Evolutionary conservation across 2,113 vertebrate genomes (phyloP).

Genomic region (Spea multiplicata): DNA sequence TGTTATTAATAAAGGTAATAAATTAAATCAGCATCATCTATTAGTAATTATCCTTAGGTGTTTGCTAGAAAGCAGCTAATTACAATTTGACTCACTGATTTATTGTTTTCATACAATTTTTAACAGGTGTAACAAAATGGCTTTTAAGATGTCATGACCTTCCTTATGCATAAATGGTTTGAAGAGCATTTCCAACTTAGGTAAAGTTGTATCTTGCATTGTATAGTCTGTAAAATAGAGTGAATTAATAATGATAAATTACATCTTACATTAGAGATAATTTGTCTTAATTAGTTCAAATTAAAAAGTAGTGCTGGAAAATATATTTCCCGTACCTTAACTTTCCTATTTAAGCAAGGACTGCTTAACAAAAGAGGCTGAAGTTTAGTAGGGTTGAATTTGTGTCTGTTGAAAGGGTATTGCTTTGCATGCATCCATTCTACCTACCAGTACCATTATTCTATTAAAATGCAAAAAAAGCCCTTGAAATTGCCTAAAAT

Average conservation of each 20-base stretch:
- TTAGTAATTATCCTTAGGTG: slow-evolving; percentile 24
- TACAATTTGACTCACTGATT: slow-evolving; percentile 34
- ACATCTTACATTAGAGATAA: not conserved
- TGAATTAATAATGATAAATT: slow-evolving; percentile 39
- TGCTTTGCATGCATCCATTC: no score
- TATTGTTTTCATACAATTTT: slow-evolving; percentile 23
- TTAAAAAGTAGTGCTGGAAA: slow-evolving; percentile 4
- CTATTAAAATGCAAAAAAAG: no score
- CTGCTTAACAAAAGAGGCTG: not conserved
- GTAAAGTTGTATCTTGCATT: slow-evolving; percentile 16
- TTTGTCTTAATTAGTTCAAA: slow-evolving; percentile 31
- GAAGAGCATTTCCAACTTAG: not conserved
- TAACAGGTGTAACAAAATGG: slow-evolving; percentile 16
- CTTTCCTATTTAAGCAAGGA: not conserved
- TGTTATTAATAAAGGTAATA: slow-evolving; percentile 6
- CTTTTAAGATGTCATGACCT: slow-evolving; percentile 20
- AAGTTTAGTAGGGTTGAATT: no score
- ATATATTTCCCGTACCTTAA: no score
- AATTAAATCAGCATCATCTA: slow-evolving; percentile 10
- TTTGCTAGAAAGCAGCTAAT: slow-evolving; percentile 33
- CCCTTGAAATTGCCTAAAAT: no score
- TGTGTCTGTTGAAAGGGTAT: not conserved
- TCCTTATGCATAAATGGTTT: not conserved
- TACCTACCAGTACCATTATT: no score
- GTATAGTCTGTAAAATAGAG: slow-evolving; percentile 4